Percentiles rank a stretch among this genome's conserved stretches.
These are phyloP conservation scores for Delia radicum DNA, from an alignment of 1,140 invertebrate species.

Conservation along the genomic window DNA sequence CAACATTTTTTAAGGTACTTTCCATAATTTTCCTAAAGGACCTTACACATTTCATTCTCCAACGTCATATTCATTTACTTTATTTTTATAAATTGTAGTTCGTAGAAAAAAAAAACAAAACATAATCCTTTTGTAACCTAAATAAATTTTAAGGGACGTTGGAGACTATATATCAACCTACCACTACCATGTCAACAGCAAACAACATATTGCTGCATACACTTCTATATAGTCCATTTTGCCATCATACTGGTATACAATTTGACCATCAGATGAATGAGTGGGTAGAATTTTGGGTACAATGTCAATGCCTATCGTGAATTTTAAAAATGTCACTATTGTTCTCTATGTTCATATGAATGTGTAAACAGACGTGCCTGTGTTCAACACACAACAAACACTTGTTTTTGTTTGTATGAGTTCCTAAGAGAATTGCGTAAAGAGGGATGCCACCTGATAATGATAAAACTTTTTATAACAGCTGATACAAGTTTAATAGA, in stretches of 20 bases:
- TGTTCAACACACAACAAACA: neutral
- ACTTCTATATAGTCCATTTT: neutral
- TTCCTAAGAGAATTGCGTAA: neutral
- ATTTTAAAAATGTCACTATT: neutral
- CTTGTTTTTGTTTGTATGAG: neutral
- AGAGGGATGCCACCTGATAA: too few relatives aligned
- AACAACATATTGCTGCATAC: neutral
- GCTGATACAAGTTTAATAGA: too few relatives aligned
- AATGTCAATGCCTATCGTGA: neutral
- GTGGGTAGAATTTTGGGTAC: neutral
- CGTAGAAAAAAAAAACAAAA: too few relatives aligned
- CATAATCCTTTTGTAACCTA: neutral
- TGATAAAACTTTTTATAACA: too few relatives aligned
- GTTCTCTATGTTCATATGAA: neutral
- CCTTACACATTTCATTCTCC: too few relatives aligned
- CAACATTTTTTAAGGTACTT: neutral
- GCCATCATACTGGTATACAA: neutral
- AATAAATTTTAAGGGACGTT: neutral
- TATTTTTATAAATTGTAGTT: too few relatives aligned
- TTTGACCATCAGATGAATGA: neutral
- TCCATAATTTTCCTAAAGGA: neutral
- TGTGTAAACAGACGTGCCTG: neutral
- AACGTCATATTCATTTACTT: neutral
- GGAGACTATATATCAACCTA: neutral
- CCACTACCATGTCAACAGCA: neutral